A percentile compares a stretch with the other conserved stretches of the same genome.
Conservation (phyloP, 2,797 vertebrate species). For the Anguilla marmorata region DNA sequence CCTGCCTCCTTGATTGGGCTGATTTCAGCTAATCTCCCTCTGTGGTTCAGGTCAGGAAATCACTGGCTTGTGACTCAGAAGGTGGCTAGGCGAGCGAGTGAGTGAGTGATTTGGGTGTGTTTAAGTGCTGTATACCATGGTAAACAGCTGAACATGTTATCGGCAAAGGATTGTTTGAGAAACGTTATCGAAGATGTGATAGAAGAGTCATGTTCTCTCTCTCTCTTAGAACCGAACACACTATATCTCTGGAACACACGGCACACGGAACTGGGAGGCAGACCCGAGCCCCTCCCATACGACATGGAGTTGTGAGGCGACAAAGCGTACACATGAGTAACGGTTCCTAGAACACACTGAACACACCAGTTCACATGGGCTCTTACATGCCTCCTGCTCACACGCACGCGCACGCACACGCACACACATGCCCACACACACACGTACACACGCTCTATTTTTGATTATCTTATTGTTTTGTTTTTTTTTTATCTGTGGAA, state of each 20-base stretch:
- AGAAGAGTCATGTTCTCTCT: background rate
- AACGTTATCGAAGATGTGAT: background rate
- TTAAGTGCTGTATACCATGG: background rate
- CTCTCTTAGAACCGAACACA: no score
- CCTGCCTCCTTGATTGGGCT: constrained; percentile 8
- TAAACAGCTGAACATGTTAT: background rate
- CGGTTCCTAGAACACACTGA: constrained; percentile 27
- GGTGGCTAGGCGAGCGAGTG: background rate
- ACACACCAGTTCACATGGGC: constrained; percentile 23
- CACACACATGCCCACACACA: background rate
- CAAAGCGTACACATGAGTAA: constrained; percentile 5
- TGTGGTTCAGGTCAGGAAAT: constrained; percentile 15
- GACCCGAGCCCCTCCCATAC: background rate
- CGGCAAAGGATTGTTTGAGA: background rate
- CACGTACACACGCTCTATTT: background rate
- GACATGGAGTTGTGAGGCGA: background rate
- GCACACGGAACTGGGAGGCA: background rate
- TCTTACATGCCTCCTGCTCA: background rate
- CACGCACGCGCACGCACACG: background rate
- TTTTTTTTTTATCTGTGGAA: constrained; percentile 49
- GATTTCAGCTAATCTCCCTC: constrained; percentile 29
- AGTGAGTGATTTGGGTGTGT: constrained; percentile 3
- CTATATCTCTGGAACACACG: background rate
- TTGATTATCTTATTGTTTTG: constrained; percentile 46
- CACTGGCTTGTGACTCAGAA: constrained; percentile 11